Conservation (phyloP, 1,140 invertebrate species). For the Solenopsis fugax region DNA sequence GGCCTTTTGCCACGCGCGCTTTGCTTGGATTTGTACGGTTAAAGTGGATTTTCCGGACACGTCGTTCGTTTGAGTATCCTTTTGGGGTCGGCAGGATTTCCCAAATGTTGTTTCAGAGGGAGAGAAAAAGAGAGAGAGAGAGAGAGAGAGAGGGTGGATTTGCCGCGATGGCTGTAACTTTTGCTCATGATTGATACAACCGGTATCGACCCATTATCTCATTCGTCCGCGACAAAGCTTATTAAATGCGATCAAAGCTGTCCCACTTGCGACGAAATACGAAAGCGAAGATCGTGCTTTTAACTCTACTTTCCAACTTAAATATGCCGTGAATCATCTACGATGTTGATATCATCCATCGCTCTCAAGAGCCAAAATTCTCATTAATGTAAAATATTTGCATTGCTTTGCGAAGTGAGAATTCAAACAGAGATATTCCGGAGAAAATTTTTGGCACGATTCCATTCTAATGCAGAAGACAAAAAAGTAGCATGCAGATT, state of each 20-base stretch:
- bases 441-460: constrained; percentile 23
- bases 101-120: constrained; percentile 1
- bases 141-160: constrained; percentile 14
- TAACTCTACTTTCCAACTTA: background rate
- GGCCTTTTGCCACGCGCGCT: constrained; percentile 35
- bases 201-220: constrained; percentile 34
- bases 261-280: background rate
- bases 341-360: background rate
- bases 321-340: background rate
- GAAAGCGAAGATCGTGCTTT: constrained; percentile 1
- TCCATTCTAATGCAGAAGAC: background rate
- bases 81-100: constrained; percentile 35
- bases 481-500: background rate
- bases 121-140: background rate
- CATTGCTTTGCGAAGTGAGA: background rate
- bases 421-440: background rate
- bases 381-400: constrained; percentile 32
- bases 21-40: constrained; percentile 61
- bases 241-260: constrained; percentile 19
- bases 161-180: constrained; percentile 49
- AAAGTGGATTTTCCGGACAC: constrained; percentile 62
- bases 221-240: constrained; percentile 6
- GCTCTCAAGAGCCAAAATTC: background rate
- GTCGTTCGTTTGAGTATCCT: constrained; percentile 21
- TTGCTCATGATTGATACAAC: constrained; percentile 43